A percentile compares a stretch with the other conserved stretches of the same genome.
These are phyloP conservation scores for Lycaena phlaeas DNA, from an alignment of 2,888 invertebrate species.

Conservation along the genomic window DNA sequence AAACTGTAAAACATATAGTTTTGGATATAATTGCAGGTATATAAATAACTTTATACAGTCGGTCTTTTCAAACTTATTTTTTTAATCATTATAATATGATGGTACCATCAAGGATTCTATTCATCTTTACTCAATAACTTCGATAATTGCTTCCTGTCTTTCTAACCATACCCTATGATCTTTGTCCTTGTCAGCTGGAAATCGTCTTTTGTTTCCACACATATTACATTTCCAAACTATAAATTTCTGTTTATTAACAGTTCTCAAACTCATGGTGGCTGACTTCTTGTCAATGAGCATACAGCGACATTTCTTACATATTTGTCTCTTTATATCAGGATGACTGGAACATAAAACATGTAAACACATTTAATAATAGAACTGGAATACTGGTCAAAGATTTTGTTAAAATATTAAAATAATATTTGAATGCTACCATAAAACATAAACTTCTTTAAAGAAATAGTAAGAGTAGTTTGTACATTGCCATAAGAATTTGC, in stretches of 20 bases:
- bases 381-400: not conserved
- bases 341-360: constrained; percentile 52
- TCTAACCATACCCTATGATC: constrained; percentile 69
- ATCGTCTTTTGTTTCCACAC: constrained; percentile 34
- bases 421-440: too few relatives aligned
- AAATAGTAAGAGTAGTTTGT: too few relatives aligned
- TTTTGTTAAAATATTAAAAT: not conserved
- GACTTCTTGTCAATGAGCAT: constrained; percentile 66
- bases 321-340: constrained; percentile 72
- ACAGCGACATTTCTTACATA: constrained; percentile 73
- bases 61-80: too few relatives aligned
- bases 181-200: constrained; percentile 36
- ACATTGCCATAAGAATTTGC: too few relatives aligned
- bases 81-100: too few relatives aligned
- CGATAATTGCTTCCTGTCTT: constrained; percentile 59
- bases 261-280: constrained; percentile 60
- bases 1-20: too few relatives aligned
- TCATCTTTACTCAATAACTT: constrained; percentile 46
- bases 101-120: too few relatives aligned
- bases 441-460: too few relatives aligned
- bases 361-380: too few relatives aligned
- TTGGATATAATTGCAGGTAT: too few relatives aligned
- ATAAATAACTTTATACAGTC: too few relatives aligned
- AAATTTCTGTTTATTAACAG: constrained; percentile 45
- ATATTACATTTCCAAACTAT: constrained; percentile 62